A percentile compares a stretch with the other conserved stretches of the same genome.
Evolutionary conservation across 1,140 invertebrate genomes (phyloP).

Genomic region (Triops cancriformis): DNA sequence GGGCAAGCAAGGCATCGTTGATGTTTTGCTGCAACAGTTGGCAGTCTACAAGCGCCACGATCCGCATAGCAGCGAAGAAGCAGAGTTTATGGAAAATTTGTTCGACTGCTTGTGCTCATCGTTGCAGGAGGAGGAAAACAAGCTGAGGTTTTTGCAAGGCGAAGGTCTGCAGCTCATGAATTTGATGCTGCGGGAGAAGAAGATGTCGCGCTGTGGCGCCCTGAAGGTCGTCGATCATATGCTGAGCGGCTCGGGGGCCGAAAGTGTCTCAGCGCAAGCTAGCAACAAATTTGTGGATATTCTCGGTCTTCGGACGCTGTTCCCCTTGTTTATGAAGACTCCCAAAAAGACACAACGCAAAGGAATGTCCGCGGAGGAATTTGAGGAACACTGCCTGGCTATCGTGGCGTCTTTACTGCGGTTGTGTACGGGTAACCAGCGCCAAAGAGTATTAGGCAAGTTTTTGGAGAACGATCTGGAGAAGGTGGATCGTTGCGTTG

Average conservation of each 20-base stretch:
- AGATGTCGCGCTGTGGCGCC: slow-evolving; percentile 90
- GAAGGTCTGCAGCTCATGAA: slow-evolving; percentile 95
- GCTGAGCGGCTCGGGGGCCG: slow-evolving; percentile 78
- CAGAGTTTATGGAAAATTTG: slow-evolving; percentile 98
- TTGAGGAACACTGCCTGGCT: slow-evolving; percentile 92
- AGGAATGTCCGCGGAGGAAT: slow-evolving; percentile 76
- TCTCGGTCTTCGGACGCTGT: slow-evolving; percentile 87
- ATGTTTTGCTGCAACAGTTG: slow-evolving; percentile 88
- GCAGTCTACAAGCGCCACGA: slow-evolving; percentile 93
- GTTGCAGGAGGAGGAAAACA: slow-evolving; percentile 76
- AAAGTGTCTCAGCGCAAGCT: slow-evolving; percentile 72
- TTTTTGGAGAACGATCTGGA: slow-evolving; percentile 98
- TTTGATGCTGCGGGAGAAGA: slow-evolving; percentile 94
- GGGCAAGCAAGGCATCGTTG: slow-evolving; percentile 91
- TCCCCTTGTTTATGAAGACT: slow-evolving; percentile 98
- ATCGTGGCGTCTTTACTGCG: slow-evolving; percentile 88
- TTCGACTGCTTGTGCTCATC: slow-evolving; percentile 93
- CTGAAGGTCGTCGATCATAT: slow-evolving; percentile 95
- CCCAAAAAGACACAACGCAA: slow-evolving; percentile 77
- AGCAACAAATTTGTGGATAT: slow-evolving; percentile 90
- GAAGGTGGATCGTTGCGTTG: slow-evolving; percentile 92
- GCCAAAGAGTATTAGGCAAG: slow-evolving; percentile 84
- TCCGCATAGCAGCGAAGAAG: slow-evolving; percentile 79
- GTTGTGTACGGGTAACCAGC: slow-evolving; percentile 80
- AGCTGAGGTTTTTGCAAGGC: slow-evolving; percentile 83